These are phyloP conservation scores for Blennius ocellaris DNA, from an alignment of 2,113 vertebrate genomes.

Conservation along the genomic window DNA sequence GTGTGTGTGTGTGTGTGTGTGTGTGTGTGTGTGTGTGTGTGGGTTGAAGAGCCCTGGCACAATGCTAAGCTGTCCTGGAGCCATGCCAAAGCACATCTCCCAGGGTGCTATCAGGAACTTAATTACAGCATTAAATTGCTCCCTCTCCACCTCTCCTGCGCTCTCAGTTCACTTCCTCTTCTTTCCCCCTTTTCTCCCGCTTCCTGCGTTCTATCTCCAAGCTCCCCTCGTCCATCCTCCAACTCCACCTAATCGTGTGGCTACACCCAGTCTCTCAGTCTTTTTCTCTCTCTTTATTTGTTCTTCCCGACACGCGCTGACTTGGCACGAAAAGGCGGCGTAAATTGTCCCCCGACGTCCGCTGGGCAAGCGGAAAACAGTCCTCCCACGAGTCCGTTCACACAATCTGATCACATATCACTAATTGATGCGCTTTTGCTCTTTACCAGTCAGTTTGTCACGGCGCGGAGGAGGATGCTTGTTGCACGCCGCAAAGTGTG, in stretches of 20 bases:
- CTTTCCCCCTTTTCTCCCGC: constrained; percentile 17
- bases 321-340: constrained; percentile 41
- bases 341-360: constrained; percentile 10
- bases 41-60: constrained; percentile 65
- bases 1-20: constrained; percentile 31
- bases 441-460: constrained; percentile 34
- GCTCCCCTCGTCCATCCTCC: constrained; percentile 11
- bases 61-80: constrained; percentile 76
- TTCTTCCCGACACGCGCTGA: constrained; percentile 38
- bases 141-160: constrained; percentile 55
- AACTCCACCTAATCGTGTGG: constrained; percentile 24
- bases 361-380: constrained; percentile 3
- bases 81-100: constrained; percentile 76
- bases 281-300: constrained; percentile 10
- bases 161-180: constrained; percentile 45
- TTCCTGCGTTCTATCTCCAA: background rate
- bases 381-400: background rate
- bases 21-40: constrained; percentile 31
- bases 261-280: background rate
- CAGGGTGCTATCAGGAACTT: constrained; percentile 79
- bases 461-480: background rate
- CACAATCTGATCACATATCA: constrained; percentile 21
- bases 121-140: constrained; percentile 80
- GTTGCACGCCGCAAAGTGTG: constrained; percentile 13
- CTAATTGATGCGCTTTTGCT: background rate